A percentile compares a stretch with the other conserved stretches of the same genome.
Conservation (phyloP, 1,140 invertebrate species). For the Micrasema minimum region DNA sequence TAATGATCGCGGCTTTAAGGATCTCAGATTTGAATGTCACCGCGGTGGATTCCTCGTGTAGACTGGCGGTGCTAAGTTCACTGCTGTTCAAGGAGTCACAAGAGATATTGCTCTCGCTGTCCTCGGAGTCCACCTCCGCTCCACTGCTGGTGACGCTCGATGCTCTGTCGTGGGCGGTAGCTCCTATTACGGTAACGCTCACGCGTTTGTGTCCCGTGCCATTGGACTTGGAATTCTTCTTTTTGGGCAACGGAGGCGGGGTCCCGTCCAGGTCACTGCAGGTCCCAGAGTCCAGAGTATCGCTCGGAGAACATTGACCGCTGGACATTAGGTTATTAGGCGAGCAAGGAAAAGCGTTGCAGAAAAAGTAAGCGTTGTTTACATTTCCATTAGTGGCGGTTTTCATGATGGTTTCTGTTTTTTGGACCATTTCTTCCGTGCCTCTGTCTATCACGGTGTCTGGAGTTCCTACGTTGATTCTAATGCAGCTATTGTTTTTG, state of each 20-base stretch:
- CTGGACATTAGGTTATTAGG: constrained; percentile 71
- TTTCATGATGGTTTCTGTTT: constrained; percentile 52
- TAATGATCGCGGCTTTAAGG: constrained; percentile 30
- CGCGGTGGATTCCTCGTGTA: constrained; percentile 55
- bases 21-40: constrained; percentile 47
- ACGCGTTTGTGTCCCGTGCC: constrained; percentile 59
- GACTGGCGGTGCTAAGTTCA: constrained; percentile 66
- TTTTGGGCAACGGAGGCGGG: constrained; percentile 76
- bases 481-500: constrained; percentile 57
- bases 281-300: constrained; percentile 83
- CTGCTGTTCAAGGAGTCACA: constrained; percentile 77
- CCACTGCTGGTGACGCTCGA: constrained; percentile 68
- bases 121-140: constrained; percentile 73
- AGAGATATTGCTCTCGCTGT: constrained; percentile 77
- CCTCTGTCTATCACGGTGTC: constrained; percentile 49
- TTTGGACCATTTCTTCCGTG: constrained; percentile 55
- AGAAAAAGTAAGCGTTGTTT: constrained; percentile 66
- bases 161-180: constrained; percentile 64
- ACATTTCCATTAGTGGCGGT: constrained; percentile 54
- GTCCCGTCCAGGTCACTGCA: constrained; percentile 83
- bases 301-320: constrained; percentile 81
- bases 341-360: constrained; percentile 65
- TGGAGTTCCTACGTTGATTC: constrained; percentile 63
- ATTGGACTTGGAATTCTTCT: constrained; percentile 68
- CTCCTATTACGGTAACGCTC: constrained; percentile 62